Base-by-base conservation (phyloP, 1,140 invertebrate species). In the Trichonephila clavata region DNA sequence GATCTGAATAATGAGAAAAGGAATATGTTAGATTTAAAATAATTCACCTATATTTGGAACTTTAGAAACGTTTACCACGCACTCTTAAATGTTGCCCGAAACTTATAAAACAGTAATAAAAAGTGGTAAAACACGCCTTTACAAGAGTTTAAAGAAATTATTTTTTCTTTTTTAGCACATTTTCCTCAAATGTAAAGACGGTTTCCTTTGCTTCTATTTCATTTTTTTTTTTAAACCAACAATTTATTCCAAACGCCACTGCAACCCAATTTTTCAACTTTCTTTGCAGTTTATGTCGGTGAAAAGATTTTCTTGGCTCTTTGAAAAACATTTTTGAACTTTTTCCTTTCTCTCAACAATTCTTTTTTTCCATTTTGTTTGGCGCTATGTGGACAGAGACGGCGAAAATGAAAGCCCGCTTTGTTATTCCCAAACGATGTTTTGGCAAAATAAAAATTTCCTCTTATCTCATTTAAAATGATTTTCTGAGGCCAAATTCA, bases 251-350 rank as follows among this genome's bases (percentile, higher is more conserved):
- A 77, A 77, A 16, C 24, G 71, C 27, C 71, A 77, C 24, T 32
- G 24, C 32, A 77, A 39, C 27, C 71, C 71, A 77, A 77, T 77
- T 77, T 77, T 39, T 27, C 18, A 77, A 77, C 27, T 77, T 39
- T 77, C 71, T 77, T 77, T 27, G 16, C 71, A 77, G 13, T 32
- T 27, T 4, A 18, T 6, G 71, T 18, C 32, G 32, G 32, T 39
- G 27, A 39, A 77, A 77, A 77, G 71, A 39, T 77, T 77, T 77
- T 77, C 71, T 39, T 16, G 16, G 71, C 71, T 77, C 32, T 71
- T 71, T 71, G 68, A 39, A 27, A 39, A 77, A 77, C 71, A 77
- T 77, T 77, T 77, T 39, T 71, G 14, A 1, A 39, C 24, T 77
- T 32, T 71, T 77, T 77, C 13, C 8, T 32, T 71, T 71, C 27